phyloP scores from a whole-genome alignment of 2,888 invertebrate genomes.

The Suillia variegata region DNA sequence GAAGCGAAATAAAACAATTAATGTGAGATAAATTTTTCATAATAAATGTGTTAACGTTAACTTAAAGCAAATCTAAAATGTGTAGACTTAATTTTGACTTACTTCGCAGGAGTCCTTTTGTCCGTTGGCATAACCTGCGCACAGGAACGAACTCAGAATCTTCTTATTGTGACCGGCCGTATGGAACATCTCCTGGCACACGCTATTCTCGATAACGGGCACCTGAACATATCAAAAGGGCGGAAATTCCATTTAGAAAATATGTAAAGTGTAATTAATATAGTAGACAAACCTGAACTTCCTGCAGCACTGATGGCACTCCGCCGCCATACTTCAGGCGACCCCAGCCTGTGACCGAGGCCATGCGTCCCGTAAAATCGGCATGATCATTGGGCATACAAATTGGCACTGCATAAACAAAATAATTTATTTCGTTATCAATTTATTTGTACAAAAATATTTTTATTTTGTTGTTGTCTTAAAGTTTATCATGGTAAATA shows the following conservation, averaged over 20 bases:
- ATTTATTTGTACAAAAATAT: neutral
- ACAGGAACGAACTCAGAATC: constrained; percentile 85
- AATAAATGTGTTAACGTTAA: neutral
- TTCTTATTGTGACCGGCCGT: constrained; percentile 87
- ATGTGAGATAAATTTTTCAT: neutral
- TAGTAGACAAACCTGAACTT: constrained; percentile 70
- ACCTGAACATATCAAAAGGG: constrained; percentile 65
- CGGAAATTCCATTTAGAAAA: neutral
- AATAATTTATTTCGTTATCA: constrained; percentile 1
- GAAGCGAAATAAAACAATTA: neutral
- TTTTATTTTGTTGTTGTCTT: too few relatives aligned
- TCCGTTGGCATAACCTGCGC: constrained; percentile 91
- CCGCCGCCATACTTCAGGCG: constrained; percentile 88
- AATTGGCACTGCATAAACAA: constrained; percentile 74
- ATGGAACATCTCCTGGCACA: constrained; percentile 93
- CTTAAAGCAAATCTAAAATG: too few relatives aligned
- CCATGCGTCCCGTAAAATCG: constrained; percentile 84
- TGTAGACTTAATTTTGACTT: too few relatives aligned
- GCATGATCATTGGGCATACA: constrained; percentile 82
- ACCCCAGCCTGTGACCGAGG: constrained; percentile 92
- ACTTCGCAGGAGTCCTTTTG: constrained; percentile 94
- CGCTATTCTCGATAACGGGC: constrained; percentile 87
- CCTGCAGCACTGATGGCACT: constrained; percentile 86
- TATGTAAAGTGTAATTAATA: neutral
- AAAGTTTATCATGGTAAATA: too few relatives aligned